Evolutionary conservation across 2,797 vertebrate species (phyloP), one percentile per base, ranked within the genome.

Genomic region (Cossypha heuglini): DNA sequence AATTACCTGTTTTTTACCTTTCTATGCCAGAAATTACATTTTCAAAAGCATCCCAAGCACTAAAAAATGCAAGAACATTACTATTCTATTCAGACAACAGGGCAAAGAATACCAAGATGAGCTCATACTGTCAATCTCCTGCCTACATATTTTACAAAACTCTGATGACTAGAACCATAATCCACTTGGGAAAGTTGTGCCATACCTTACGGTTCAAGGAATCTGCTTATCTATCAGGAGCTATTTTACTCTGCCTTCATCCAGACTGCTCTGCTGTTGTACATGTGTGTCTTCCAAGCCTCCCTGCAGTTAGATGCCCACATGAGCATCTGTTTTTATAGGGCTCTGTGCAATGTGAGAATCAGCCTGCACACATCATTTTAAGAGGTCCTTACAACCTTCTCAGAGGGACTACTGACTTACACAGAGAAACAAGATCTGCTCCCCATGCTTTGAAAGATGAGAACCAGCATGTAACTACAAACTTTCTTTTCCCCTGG

Each of bases 1-100:
- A 98, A 97, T 98, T 97, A 98, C 96, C 93, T 98, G 94, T 48
- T 83, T 98, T 97, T 97, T 84, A 38, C 14, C 26, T 94, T 97
- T 97, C 79, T 68, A 97, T 95, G 94, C 78, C 89, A 92, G 93
- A 95, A 95, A 93, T 97, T 96, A 98, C 98, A 98, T 97, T 97
- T 98, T 98, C 97, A 94, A 93, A 97, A 69, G 71, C 72, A 92
- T 49, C 48, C 54, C 3, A 12, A 84, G 55, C 68, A 71, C 73
- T 91, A 29, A 86, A 93, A 83, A 61, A 26, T 26, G 68, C 28
- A 88, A 86, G 64, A 87, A 89, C 10, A 75, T 97, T 95, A 94
- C 85, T 93, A 86, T 97, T 95, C 88, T 88, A 87, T 92, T 91
- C 91, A 80, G 15, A 75, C 93, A 90, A 94, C 88, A 96, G 95